A percentile compares a stretch with the other conserved stretches of the same genome.
Conservation (phyloP, 1,140 invertebrate genomes). For the Rhopalosiphum maidis region DNA sequence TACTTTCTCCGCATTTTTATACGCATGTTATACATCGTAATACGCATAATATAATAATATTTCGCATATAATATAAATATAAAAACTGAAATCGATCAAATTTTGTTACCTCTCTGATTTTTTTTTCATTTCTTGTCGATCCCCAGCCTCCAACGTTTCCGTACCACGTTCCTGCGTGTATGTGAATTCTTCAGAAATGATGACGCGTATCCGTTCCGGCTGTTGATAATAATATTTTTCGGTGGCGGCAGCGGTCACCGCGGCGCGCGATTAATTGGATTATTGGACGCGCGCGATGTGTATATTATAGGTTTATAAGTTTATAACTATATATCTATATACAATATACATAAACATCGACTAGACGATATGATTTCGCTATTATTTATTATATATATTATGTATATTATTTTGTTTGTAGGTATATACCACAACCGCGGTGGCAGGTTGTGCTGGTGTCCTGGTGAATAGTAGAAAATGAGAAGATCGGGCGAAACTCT, state of each 20-base stretch:
- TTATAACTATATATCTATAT: neutral
- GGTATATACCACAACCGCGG: neutral
- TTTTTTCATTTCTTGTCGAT: neutral
- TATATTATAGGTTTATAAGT: neutral
- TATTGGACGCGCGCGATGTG: neutral
- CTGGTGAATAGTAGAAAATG: neutral
- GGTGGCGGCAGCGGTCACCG: neutral
- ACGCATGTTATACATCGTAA: neutral
- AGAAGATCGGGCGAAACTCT: neutral
- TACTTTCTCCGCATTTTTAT: conserved; percentile 33
- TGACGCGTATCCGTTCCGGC: conserved; percentile 33
- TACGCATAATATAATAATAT: neutral
- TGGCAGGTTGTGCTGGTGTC: neutral
- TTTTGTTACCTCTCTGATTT: neutral
- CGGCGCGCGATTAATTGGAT: neutral
- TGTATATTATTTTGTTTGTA: neutral
- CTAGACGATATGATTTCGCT: neutral
- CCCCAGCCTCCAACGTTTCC: neutral
- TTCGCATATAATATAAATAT: neutral
- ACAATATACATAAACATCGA: neutral
- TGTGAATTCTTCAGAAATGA: neutral
- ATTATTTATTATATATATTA: conserved; percentile 12
- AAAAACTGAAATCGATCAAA: conserved; percentile 29
- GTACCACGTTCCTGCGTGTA: too few species aligned
- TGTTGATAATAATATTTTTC: neutral